Evolutionary conservation across 2,797 vertebrate genomes (phyloP).

Genomic region (Amblyraja radiata): DNA sequence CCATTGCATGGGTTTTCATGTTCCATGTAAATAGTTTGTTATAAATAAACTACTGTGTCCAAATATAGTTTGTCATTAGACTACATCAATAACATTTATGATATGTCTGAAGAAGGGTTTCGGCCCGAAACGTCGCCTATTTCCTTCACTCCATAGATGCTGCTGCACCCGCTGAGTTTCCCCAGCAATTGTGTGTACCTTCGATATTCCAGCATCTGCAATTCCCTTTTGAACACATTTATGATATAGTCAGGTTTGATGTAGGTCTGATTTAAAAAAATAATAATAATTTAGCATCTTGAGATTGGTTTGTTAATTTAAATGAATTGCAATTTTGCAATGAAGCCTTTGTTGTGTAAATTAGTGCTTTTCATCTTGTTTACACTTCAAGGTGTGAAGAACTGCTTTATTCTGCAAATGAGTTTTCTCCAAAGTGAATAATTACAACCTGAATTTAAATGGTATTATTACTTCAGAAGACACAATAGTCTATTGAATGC

Average conservation of each 20-base stretch:
- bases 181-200: too few species aligned
- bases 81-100: background rate
- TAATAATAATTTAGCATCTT: background rate
- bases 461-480: background rate
- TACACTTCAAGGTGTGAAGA: constrained; percentile 6
- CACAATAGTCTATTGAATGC: background rate
- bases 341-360: constrained; percentile 35
- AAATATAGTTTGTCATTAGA: background rate
- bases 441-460: constrained; percentile 10
- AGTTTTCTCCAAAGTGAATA: background rate
- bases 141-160: too few species aligned
- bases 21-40: background rate
- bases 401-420: constrained; percentile 26
- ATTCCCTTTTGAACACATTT: too few species aligned
- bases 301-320: background rate
- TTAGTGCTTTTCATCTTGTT: constrained; percentile 34
- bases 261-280: background rate
- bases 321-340: background rate
- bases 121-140: too few species aligned
- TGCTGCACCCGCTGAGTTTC: too few species aligned
- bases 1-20: background rate
- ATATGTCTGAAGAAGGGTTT: too few species aligned
- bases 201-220: too few species aligned
- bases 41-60: background rate
- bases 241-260: background rate